Evolutionary conservation across 2,113 vertebrate genomes (phyloP), one percentile per base, ranked within the genome.

Genomic region (Lasiurus borealis): DNA sequence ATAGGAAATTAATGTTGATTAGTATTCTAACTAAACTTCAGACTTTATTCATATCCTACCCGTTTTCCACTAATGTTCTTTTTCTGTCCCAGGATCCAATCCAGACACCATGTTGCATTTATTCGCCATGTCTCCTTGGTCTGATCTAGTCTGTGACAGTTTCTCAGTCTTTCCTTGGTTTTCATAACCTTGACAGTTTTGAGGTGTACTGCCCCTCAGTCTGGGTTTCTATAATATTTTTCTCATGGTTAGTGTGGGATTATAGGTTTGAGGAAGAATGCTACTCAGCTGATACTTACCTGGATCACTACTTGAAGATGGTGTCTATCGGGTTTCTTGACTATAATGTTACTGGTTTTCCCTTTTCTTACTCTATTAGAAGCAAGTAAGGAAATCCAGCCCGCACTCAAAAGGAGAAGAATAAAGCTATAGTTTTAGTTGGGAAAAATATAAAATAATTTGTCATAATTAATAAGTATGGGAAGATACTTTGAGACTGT

Each of bases 11-110:
- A 25, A 15, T 11, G 0, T 7, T 34, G 36, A 48, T 66, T 59
- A 6, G n/a, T 23, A 8, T 62, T 85, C 40, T 85, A 64, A 66
- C 3, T 8, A 11, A 54, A 50, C 44, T 84, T 57, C 29, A 68
- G 4, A 57, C 81, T 34, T 50, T 4, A 5, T 52, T 29, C 71
- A 3, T 13, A 13, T 16, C 23, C 75, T 40, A 12, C 59, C 80
- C 0, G 0, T 66, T 83, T 81, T 8, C 76, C 89, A 52, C 88
- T 75, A n/a, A 40, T 7, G 9, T 59, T 57, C 68, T 91, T 69
- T 27, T 59, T 95, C 77, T 82, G 82, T 94, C 92, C 82, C 31
- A 88, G 91, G 82, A 50, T 48, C 46, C 80, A 13, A 8, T 62
- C 80, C 76, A 36, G 46, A 75, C 8, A 7, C 76, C 76, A 8